Evolutionary conservation across 1,140 invertebrate genomes (phyloP), one percentile per base, ranked within the genome.

Genomic region (Pomacea maculata): DNA sequence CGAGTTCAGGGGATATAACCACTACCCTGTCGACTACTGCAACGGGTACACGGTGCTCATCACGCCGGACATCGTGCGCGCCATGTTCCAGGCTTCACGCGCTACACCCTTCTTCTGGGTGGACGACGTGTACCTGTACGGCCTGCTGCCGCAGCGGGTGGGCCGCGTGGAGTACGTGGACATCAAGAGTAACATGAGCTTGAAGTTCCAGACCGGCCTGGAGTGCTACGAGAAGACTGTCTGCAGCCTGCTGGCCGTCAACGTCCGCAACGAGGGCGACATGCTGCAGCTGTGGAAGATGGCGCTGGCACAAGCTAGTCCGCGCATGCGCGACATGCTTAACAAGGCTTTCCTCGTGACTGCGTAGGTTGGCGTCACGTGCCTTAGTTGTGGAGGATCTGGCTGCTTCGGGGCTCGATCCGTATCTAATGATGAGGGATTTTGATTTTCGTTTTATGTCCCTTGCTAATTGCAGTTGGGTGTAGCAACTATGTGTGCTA

Each of bases 61-160:
- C 73, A 88, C 91, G 54, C 82, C 84, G 19, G 90, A 91, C 81
- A 84, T 92, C 67, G 88, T 92, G 17, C 82, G 83, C 61, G 82
- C 86, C 54, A 79, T 92, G 77, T 91, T 90, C 63, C 75, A 83
- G 52, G 88, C 87, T 14, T 85, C 88, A 0, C 79, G 80, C 74
- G 64, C 83, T 5, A 87, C 85, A 14, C 89, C 88, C 0, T 90
- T 89, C 73, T 89, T 92, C 81, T 92, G 90, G 89, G 85, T 92
- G 57, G 91, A 92, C 75, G 91, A 92, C 82, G 89, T 91, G 7
- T 92, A 91, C 80, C 82, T 91, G n/a, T 91, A 88, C 57, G 91
- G 91, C 14, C 63, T 91, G 65, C 78, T 92, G 61, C 84, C 86
- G 14, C 70, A 79, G 12, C 84, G 83, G 52, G 83, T 87, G 12